Base-by-base conservation (phyloP, 2,797 vertebrate genomes). In the Chaetophractus vellerosus region DNA sequence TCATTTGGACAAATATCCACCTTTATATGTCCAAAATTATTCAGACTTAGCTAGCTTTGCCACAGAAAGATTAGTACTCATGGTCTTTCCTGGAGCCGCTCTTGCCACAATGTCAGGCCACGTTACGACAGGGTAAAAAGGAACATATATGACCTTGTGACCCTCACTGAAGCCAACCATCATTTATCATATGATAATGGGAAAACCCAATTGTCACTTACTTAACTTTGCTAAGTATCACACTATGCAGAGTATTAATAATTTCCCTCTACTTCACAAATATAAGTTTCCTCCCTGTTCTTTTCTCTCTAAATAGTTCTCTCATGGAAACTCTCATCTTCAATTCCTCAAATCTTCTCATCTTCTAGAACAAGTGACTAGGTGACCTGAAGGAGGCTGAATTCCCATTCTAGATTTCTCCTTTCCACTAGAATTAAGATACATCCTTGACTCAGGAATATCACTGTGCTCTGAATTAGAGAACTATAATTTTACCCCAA, bases 331-430 rank as follows among this genome's bases (percentile, higher is more conserved):
- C 15, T 59, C 6, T 4, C 52, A 3, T 66, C 63, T 91, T 93
- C n/a, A 63, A 59, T 33, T 41, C 63, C 61, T 80, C 81, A 92
- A 61, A 57, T 88, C 63, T 21, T 69, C 59, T 87, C 74, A 66
- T 64, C 45, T 74, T 84, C 38, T 64, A 84, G 31, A 78, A 80
- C 19, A 36, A 90, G 21, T 24, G 24, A 38, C 0, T 74, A 10
- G 12, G 9, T 64, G 50, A 41, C n/a, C 8, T 9, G 6, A 68
- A 84, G 41, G 6, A 28, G 24, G 69, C n/a, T 79, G 26, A 45
- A 69, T 63, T 21, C 26, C 9, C 33, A 41, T 72, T 81, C 31
- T 50, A 74, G 16, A 23, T 33, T 48, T 57, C 4, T 88, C 59
- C 68, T 83, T 79, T 33, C 41, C 38, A 52, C 19, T 21, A 89